phyloP scores from a whole-genome alignment of 2,797 vertebrate genomes.

The Sebastes minor region DNA sequence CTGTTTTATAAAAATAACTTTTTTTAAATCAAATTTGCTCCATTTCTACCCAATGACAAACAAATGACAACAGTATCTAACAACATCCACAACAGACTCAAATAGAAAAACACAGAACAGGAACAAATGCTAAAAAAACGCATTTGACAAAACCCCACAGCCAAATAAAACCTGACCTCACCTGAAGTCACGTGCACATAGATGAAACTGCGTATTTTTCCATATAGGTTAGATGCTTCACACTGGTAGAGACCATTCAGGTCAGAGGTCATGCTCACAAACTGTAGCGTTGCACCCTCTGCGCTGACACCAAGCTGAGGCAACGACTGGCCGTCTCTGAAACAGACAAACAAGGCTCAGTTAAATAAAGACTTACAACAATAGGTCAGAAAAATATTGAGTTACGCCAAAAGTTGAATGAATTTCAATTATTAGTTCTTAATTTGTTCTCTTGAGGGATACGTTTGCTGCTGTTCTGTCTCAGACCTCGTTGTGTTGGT shows the following conservation, averaged over 20 bases:
- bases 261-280: slow-evolving; percentile 8
- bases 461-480: too few relatives aligned
- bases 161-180: background rate
- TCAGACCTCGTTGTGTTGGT: background rate
- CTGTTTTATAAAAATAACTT: too few relatives aligned
- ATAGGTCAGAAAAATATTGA: background rate
- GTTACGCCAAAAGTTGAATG: background rate
- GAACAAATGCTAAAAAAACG: background rate
- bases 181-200: slow-evolving; percentile 18
- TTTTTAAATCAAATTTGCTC: too few relatives aligned
- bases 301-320: background rate
- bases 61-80: background rate
- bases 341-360: background rate
- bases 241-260: slow-evolving; percentile 65
- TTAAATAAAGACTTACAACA: background rate
- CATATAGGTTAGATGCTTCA: slow-evolving; percentile 52
- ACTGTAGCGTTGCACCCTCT: slow-evolving; percentile 19
- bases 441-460: too few relatives aligned
- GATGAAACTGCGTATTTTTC: background rate
- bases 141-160: background rate
- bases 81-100: background rate
- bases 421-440: background rate
- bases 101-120: background rate
- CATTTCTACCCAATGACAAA: background rate
- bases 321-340: background rate